Percentiles rank a stretch among this genome's conserved stretches.
Conservation (phyloP, 1,140 invertebrate genomes). For the Stenopsyche tienmushanensis region DNA sequence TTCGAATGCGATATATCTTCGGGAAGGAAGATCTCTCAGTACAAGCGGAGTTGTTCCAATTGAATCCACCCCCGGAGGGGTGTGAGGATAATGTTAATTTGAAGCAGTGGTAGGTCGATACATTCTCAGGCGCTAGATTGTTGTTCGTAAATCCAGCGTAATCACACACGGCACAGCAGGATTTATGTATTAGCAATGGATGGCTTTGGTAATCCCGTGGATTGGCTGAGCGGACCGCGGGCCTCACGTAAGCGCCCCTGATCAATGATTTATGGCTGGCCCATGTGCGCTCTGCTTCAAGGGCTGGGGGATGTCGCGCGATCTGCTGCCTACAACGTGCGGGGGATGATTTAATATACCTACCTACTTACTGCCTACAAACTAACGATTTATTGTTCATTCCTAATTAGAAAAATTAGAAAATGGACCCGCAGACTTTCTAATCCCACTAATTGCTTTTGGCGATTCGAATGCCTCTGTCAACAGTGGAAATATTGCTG, state of each 20-base stretch:
- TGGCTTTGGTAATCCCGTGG: conserved; percentile 32
- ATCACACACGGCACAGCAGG: conserved; percentile 32
- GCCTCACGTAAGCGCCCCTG: conserved; percentile 34
- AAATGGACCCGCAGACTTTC: too few relatives aligned
- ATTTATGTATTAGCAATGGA: conserved; percentile 41
- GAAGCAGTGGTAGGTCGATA: conserved; percentile 2
- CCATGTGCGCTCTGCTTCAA: conserved; percentile 27
- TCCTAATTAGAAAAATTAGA: background rate
- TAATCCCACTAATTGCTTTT: too few relatives aligned
- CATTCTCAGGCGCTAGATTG: conserved; percentile 2
- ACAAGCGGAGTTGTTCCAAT: too few relatives aligned
- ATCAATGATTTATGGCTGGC: conserved; percentile 38
- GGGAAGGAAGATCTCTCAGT: too few relatives aligned
- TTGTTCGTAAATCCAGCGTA: conserved; percentile 36
- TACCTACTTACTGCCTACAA: background rate
- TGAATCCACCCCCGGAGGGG: background rate
- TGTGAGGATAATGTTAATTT: background rate
- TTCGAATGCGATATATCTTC: too few relatives aligned
- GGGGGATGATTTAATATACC: conserved; percentile 31
- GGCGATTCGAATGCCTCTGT: too few relatives aligned
- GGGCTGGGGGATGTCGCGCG: conserved; percentile 16
- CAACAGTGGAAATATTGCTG: too few relatives aligned
- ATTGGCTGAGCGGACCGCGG: conserved; percentile 30
- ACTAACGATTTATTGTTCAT: background rate
- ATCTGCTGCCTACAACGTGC: conserved; percentile 12